A percentile compares a stretch with the other conserved stretches of the same genome.
Conservation (phyloP, 2,113 vertebrate genomes). For the Opisthocomus hoazin region DNA sequence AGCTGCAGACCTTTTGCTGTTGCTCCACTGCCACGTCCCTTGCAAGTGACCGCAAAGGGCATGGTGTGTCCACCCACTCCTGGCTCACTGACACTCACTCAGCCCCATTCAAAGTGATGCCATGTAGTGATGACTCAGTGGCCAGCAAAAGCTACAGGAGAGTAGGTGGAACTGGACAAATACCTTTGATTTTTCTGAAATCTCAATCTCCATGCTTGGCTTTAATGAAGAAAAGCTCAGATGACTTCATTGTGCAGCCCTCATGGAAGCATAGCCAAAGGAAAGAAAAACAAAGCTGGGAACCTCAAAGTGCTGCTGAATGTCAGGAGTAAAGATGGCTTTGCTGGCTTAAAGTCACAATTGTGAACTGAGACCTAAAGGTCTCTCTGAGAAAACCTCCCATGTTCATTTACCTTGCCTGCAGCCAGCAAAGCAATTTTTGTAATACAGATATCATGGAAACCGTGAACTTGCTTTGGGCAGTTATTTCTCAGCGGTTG, state of each 20-base stretch:
- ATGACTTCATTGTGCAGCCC: neutral
- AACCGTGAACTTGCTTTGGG: accelerated
- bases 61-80: accelerated
- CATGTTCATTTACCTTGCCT: neutral
- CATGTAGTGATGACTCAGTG: neutral
- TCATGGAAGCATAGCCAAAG: neutral
- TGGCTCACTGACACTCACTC: neutral
- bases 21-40: neutral
- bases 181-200: neutral
- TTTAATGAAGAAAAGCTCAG: neutral
- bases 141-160: neutral
- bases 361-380: neutral
- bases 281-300: neutral
- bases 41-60: neutral
- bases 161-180: neutral
- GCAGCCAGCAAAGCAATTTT: neutral
- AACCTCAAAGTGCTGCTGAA: neutral
- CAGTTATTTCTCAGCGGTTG: neutral
- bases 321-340: neutral
- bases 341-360: neutral
- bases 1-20: neutral
- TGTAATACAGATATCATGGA: neutral
- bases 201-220: neutral
- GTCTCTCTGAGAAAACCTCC: neutral
- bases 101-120: neutral